phyloP scores from a whole-genome alignment of 2,113 vertebrate genomes.

The Anolis sagrei region DNA sequence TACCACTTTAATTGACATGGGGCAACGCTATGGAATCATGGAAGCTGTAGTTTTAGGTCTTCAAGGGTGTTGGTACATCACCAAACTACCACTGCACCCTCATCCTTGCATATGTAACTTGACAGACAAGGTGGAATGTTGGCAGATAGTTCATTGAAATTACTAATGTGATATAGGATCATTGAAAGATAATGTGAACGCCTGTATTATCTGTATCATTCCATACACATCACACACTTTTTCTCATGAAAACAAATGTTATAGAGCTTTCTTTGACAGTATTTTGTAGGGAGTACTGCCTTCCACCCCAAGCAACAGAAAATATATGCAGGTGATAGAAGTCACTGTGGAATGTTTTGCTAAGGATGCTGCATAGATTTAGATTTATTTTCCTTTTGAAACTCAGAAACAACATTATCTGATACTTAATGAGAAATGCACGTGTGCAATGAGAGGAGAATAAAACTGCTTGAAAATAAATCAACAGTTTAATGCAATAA shows the following conservation, averaged over 20 bases:
- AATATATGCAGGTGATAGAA: not conserved
- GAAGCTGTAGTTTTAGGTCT: too few species aligned
- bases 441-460: constrained; percentile 18
- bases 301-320: not conserved
- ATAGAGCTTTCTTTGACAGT: not conserved
- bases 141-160: not conserved
- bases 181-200: not conserved
- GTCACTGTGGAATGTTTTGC: not conserved
- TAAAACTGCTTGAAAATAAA: constrained; percentile 31
- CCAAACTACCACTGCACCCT: too few species aligned
- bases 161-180: not conserved
- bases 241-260: not conserved
- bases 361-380: constrained; percentile 24
- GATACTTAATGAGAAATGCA: constrained; percentile 17
- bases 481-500: constrained; percentile 30
- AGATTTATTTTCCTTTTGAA: constrained; percentile 24
- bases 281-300: constrained; percentile 31
- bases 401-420: not conserved
- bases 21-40: too few species aligned
- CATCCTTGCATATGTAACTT: too few species aligned
- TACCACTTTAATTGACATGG: too few species aligned
- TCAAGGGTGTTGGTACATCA: too few species aligned
- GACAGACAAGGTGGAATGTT: too few species aligned
- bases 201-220: not conserved
- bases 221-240: not conserved